Conservation (phyloP, 2,113 vertebrate species). For the Myotis davidii region DNA sequence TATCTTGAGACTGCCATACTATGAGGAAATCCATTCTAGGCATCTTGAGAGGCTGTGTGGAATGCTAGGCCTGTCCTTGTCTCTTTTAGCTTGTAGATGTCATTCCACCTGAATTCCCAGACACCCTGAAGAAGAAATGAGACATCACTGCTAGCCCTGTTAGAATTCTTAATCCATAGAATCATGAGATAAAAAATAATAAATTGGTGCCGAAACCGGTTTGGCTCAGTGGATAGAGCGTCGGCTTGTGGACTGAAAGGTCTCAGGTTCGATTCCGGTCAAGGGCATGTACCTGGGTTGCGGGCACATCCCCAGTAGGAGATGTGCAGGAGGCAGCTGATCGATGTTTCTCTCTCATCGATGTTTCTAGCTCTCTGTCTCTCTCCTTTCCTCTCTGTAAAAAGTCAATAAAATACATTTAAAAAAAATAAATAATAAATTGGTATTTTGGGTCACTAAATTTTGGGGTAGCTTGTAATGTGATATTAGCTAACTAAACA, state of each 20-base stretch:
- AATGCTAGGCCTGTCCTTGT: not conserved
- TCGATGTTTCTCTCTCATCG: too few species aligned
- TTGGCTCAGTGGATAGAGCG: too few species aligned
- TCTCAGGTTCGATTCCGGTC: too few species aligned
- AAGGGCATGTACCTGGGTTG: too few species aligned
- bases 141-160: not conserved
- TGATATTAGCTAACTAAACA: not conserved
- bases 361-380: too few species aligned
- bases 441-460: not conserved
- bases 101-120: not conserved
- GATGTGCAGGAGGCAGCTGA: too few species aligned
- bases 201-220: too few species aligned
- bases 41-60: not conserved
- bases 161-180: not conserved
- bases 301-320: too few species aligned
- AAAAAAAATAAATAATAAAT: not conserved
- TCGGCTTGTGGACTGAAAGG: too few species aligned
- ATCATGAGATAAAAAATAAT: not conserved
- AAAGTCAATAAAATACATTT: too few species aligned
- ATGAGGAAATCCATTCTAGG: not conserved
- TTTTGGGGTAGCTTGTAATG: not conserved
- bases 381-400: too few species aligned
- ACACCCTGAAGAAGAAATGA: not conserved
- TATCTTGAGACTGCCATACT: not conserved
- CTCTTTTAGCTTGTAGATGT: not conserved